These are phyloP conservation scores for Osmerus mordax DNA, from an alignment of 2,113 vertebrate genomes.

Conservation along the genomic window DNA sequence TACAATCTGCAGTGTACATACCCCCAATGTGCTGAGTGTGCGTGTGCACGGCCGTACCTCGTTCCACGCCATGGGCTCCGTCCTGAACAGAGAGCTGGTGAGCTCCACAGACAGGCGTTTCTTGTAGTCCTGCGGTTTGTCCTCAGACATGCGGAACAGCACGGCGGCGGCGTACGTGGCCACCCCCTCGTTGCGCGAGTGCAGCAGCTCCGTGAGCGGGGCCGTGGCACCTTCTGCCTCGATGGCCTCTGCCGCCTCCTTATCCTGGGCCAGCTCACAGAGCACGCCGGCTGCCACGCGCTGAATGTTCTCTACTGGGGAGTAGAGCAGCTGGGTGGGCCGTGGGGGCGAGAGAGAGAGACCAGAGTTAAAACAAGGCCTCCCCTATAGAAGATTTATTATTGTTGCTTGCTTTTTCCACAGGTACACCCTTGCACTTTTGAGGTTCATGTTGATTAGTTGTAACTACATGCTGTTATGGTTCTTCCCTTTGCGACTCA, in stretches of 20 bases:
- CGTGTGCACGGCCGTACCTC: slow-evolving; percentile 73
- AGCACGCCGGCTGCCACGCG: slow-evolving; percentile 96
- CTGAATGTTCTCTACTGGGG: slow-evolving; percentile 98
- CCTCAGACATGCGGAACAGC: slow-evolving; percentile 98
- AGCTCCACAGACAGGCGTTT: slow-evolving; percentile 95
- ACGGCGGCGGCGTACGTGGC: slow-evolving; percentile 96
- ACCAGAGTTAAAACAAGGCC: neutral
- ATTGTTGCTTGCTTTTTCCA: too few relatives aligned
- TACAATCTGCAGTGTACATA: too few relatives aligned
- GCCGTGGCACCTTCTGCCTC: slow-evolving; percentile 97
- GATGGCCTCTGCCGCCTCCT: slow-evolving; percentile 96
- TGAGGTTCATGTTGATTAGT: too few relatives aligned
- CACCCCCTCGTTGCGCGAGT: slow-evolving; percentile 97
- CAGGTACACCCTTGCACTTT: too few relatives aligned
- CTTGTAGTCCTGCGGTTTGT: slow-evolving; percentile 98
- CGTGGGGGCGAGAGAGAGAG: neutral
- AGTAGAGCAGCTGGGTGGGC: slow-evolving; percentile 86
- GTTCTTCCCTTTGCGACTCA: too few relatives aligned
- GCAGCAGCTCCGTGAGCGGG: slow-evolving; percentile 92
- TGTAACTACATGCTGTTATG: too few relatives aligned
- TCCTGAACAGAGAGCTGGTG: slow-evolving; percentile 96
- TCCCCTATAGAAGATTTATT: neutral
- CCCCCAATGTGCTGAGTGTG: too few relatives aligned
- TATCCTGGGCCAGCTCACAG: slow-evolving; percentile 97
- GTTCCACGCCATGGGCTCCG: slow-evolving; percentile 97